Evolutionary conservation across 2,113 vertebrate species (phyloP).

Genomic region (Pica pica): DNA sequence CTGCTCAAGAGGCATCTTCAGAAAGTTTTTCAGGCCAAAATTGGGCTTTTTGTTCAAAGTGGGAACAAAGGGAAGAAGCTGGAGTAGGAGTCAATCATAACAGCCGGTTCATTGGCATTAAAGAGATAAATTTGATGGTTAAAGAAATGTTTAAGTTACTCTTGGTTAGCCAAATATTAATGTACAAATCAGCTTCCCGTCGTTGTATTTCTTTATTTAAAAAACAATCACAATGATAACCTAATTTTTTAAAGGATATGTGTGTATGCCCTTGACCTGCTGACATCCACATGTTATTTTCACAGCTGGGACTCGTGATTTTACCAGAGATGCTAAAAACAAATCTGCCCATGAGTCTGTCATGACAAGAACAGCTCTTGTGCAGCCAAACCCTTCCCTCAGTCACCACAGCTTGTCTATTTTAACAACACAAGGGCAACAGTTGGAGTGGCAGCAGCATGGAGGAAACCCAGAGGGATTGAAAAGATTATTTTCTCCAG

Average conservation of each 20-base stretch:
- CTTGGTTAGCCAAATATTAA: background rate
- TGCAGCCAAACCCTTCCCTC: background rate
- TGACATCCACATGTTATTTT: background rate
- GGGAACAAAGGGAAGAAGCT: background rate
- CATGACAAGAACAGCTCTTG: background rate
- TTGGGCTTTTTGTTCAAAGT: background rate
- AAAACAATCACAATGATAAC: background rate
- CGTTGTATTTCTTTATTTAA: background rate
- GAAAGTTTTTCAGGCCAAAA: background rate
- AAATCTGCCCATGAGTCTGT: background rate
- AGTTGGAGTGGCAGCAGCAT: background rate
- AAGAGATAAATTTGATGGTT: background rate
- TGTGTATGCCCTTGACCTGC: background rate
- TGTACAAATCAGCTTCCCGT: background rate
- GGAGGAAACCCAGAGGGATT: background rate
- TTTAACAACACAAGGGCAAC: background rate
- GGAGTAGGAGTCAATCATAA: background rate
- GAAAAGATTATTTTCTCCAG: background rate
- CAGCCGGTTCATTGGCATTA: background rate
- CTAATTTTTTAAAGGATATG: background rate
- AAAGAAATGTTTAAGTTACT: background rate
- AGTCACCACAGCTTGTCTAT: background rate
- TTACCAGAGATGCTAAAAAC: background rate
- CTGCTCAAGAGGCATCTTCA: background rate
- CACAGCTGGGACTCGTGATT: background rate